phyloP scores from a whole-genome alignment of 2,113 vertebrate genomes.

The Elgaria multicarinata region DNA sequence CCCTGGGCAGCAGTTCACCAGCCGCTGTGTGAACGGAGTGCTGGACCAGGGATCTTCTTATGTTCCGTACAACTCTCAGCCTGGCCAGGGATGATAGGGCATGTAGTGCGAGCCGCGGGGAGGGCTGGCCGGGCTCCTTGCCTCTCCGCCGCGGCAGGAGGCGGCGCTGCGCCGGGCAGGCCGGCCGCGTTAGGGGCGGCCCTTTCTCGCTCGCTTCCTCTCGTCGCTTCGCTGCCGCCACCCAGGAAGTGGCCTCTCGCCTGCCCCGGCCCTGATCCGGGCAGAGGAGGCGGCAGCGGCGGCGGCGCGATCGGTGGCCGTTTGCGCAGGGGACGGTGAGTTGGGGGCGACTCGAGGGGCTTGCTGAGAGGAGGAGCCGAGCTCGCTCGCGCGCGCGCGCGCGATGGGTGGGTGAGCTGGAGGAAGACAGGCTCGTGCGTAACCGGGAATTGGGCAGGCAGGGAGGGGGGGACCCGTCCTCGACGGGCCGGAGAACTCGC shows the following conservation, averaged over 20 bases:
- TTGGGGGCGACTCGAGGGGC: no score
- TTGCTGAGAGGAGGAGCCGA: background rate
- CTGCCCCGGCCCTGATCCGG: no score
- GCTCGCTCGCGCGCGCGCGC: no score
- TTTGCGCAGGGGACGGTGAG: background rate
- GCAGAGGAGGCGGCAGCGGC: background rate
- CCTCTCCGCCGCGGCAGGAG: background rate
- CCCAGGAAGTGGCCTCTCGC: background rate
- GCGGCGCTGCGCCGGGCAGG: background rate
- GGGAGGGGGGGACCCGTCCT: background rate
- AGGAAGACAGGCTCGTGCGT: background rate
- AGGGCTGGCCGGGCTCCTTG: background rate
- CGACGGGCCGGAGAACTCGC: background rate
- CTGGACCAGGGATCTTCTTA: no score
- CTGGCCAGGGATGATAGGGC: no score
- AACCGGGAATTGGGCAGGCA: no score
- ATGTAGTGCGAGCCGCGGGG: no score
- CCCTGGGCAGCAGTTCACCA: no score
- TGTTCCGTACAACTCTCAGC: no score
- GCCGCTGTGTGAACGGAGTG: no score
- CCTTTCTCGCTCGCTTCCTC: background rate
- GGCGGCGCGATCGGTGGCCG: background rate
- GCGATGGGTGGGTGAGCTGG: constrained; percentile 44
- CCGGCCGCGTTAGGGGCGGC: background rate
- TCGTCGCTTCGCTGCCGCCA: background rate